A percentile compares a stretch with the other conserved stretches of the same genome.
Evolutionary conservation across 2,113 vertebrate species (phyloP).

Genomic region (Excalfactoria chinensis): DNA sequence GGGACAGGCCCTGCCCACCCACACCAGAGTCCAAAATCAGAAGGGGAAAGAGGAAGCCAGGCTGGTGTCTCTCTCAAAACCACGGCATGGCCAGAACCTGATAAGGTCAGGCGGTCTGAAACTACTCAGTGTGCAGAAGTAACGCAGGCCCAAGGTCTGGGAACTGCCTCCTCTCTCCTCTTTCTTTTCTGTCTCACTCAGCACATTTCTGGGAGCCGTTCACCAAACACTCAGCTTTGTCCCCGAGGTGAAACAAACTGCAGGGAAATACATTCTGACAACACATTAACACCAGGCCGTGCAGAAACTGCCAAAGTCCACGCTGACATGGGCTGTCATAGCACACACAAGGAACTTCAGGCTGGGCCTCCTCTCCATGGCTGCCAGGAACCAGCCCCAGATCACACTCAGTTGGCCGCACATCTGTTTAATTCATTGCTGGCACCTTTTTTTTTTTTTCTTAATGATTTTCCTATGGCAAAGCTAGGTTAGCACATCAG

Average conservation of each 20-base stretch:
- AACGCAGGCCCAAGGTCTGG: not conserved
- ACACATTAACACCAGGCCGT: not conserved
- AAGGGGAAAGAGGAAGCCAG: conserved; percentile 30
- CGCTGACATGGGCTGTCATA: not conserved
- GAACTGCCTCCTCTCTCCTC: not conserved
- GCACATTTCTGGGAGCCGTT: not conserved
- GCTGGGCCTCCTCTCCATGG: not conserved
- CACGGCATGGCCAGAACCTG: not conserved
- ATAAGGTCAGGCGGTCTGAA: conserved; percentile 32
- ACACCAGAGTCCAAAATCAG: not conserved
- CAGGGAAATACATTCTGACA: not conserved
- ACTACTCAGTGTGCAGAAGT: not conserved
- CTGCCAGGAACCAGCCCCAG: not conserved
- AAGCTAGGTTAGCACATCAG: not conserved
- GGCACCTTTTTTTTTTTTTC: not conserved
- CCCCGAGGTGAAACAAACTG: not conserved
- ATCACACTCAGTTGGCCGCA: not conserved
- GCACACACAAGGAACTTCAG: not conserved
- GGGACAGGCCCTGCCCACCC: not conserved
- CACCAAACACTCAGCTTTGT: not conserved
- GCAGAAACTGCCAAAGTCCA: not conserved
- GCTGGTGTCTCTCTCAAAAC: conserved; percentile 1
- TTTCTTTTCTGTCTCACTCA: not conserved
- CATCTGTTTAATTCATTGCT: not conserved
- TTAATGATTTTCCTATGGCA: not conserved